phyloP scores from a whole-genome alignment of 2,888 invertebrate species.

The Diadromus collaris region DNA sequence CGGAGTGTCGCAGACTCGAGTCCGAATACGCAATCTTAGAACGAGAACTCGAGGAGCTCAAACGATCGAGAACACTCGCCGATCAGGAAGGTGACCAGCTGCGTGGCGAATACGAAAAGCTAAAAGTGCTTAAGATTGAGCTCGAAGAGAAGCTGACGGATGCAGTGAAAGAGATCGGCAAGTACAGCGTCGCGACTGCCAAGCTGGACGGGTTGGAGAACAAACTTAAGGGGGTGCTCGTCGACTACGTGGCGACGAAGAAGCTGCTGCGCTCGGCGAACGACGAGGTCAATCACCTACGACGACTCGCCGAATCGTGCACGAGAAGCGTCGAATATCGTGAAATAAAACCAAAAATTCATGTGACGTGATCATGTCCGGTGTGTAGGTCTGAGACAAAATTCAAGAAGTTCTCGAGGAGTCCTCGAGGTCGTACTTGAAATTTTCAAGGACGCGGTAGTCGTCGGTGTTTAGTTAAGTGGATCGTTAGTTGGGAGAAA shows the following conservation, averaged over 20 bases:
- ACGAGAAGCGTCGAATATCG: not conserved
- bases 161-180: slow-evolving; percentile 55
- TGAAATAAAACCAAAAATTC: slow-evolving; percentile 9
- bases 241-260: slow-evolving; percentile 40
- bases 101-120: slow-evolving; percentile 57
- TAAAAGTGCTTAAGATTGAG: slow-evolving; percentile 48
- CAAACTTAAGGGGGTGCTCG: slow-evolving; percentile 43
- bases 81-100: slow-evolving; percentile 56
- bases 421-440: too few relatives aligned
- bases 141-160: slow-evolving; percentile 56
- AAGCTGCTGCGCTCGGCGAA: slow-evolving; percentile 47
- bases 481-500: too few relatives aligned
- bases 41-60: slow-evolving; percentile 64
- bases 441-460: too few relatives aligned
- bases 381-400: too few relatives aligned
- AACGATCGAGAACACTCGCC: slow-evolving; percentile 58
- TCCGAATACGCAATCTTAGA: slow-evolving; percentile 66
- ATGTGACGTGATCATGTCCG: too few relatives aligned
- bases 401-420: too few relatives aligned
- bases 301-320: slow-evolving; percentile 10
- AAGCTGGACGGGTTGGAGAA: slow-evolving; percentile 37
- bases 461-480: too few relatives aligned
- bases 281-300: slow-evolving; percentile 49
- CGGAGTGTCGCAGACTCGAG: slow-evolving; percentile 59
- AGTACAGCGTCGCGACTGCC: slow-evolving; percentile 48